Evolutionary conservation across 2,888 invertebrate species (phyloP).

Genomic region (Sthenelais limicola): DNA sequence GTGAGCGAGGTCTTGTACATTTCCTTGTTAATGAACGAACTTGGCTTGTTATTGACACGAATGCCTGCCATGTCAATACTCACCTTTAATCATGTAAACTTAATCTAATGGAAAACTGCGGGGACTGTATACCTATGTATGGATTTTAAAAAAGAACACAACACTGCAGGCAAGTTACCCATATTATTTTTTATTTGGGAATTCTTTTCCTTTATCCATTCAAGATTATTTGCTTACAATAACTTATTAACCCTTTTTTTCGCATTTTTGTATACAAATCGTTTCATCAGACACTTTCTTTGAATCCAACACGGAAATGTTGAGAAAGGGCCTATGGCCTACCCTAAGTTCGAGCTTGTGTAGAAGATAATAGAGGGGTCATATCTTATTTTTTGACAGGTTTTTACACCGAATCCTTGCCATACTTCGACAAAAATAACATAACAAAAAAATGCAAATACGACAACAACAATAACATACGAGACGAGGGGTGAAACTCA

Average conservation of each 20-base stretch:
- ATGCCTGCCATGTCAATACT: too few relatives aligned
- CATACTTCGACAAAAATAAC: conserved; percentile 29
- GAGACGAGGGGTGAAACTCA: too few relatives aligned
- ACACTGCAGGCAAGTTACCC: too few relatives aligned
- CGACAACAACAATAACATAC: conserved; percentile 36
- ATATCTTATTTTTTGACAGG: too few relatives aligned
- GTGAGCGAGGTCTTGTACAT: too few relatives aligned
- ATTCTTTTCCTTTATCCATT: conserved; percentile 32
- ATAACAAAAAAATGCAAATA: conserved; percentile 24
- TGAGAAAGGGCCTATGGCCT: conserved; percentile 38
- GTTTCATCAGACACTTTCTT: conserved; percentile 25
- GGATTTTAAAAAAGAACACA: too few relatives aligned
- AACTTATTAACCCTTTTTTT: conserved; percentile 37
- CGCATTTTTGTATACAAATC: conserved; percentile 38
- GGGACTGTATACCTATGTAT: too few relatives aligned
- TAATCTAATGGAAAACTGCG: too few relatives aligned
- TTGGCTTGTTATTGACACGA: too few relatives aligned
- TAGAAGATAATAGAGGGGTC: conserved; percentile 26
- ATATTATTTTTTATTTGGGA: conserved; percentile 36
- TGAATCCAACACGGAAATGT: conserved; percentile 23
- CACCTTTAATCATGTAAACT: too few relatives aligned
- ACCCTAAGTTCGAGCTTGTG: conserved; percentile 38
- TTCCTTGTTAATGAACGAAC: too few relatives aligned
- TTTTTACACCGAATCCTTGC: too few relatives aligned
- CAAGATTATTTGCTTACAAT: conserved; percentile 36